A percentile compares a stretch with the other conserved stretches of the same genome.
Evolutionary conservation across 2,797 vertebrate genomes (phyloP).

Genomic region (Acipenser transmontanus): DNA sequence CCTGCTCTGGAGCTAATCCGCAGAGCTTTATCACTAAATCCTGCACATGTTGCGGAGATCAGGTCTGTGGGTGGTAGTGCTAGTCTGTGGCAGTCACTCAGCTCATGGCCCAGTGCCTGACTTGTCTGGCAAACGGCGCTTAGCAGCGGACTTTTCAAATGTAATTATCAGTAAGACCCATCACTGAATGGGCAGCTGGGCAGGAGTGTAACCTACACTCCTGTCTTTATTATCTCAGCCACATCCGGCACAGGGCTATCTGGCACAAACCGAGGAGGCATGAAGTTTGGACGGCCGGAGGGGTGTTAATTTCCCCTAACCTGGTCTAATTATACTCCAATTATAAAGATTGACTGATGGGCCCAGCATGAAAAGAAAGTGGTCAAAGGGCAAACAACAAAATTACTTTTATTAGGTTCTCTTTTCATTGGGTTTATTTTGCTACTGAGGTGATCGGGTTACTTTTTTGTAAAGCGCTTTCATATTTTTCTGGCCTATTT

Average conservation of each 20-base stretch:
- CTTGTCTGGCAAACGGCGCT: conserved; percentile 42
- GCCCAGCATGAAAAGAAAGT: no score
- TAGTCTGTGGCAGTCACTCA: conserved; percentile 68
- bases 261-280: background rate
- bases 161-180: conserved; percentile 47
- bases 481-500: no score
- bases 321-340: background rate
- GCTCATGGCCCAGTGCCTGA: conserved; percentile 65
- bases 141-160: conserved; percentile 46
- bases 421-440: no score
- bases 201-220: background rate
- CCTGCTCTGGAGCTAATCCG: conserved; percentile 61
- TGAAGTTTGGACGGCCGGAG: background rate
- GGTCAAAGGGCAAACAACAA: no score
- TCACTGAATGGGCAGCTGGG: conserved; percentile 17
- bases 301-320: background rate
- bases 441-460: no score
- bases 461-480: no score
- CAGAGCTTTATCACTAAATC: conserved; percentile 73
- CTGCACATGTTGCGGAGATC: conserved; percentile 71
- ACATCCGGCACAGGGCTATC: background rate
- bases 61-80: conserved; percentile 70
- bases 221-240: background rate
- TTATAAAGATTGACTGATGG: background rate
- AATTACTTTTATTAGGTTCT: no score